Evolutionary conservation across 2,888 invertebrate species (phyloP).

Genomic region (Drosophila percnosoma): DNA sequence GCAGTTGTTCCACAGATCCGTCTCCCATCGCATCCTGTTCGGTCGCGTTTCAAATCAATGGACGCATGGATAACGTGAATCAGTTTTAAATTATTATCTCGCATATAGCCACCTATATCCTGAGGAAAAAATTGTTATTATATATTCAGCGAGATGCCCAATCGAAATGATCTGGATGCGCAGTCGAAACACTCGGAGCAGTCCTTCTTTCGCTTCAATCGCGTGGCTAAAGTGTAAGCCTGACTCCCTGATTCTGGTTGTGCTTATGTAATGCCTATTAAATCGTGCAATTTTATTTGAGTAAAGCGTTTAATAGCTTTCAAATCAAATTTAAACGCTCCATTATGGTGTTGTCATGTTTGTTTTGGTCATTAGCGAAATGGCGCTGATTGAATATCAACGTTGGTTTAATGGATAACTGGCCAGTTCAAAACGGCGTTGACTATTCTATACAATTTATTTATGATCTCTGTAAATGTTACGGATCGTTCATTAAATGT

Average conservation of each 20-base stretch:
- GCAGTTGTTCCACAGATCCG: slow-evolving; percentile 54
- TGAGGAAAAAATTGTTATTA: slow-evolving; percentile 15
- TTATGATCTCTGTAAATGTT: slow-evolving; percentile 25
- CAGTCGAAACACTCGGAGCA: slow-evolving; percentile 80
- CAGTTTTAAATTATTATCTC: slow-evolving; percentile 26
- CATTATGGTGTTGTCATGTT: slow-evolving; percentile 49
- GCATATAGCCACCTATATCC: slow-evolving; percentile 37
- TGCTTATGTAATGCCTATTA: slow-evolving; percentile 39
- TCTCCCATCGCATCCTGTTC: slow-evolving; percentile 28
- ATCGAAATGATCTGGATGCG: slow-evolving; percentile 69
- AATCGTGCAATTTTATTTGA: slow-evolving; percentile 38
- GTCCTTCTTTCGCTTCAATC: slow-evolving; percentile 79
- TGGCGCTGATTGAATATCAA: slow-evolving; percentile 67
- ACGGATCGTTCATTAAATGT: not conserved
- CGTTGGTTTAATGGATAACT: slow-evolving; percentile 61
- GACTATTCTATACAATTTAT: slow-evolving; percentile 21
- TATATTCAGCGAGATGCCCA: slow-evolving; percentile 65
- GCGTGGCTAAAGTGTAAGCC: slow-evolving; percentile 84
- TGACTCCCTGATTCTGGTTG: slow-evolving; percentile 37
- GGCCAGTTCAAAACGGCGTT: slow-evolving; percentile 37
- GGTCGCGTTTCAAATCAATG: slow-evolving; percentile 38
- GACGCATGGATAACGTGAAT: slow-evolving; percentile 64
- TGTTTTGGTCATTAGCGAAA: slow-evolving; percentile 57
- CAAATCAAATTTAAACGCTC: slow-evolving; percentile 33
- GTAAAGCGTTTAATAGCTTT: slow-evolving; percentile 38